A percentile compares a stretch with the other conserved stretches of the same genome.
Evolutionary conservation across 1,140 invertebrate species (phyloP).

Genomic region (Brachionus paranguensis): DNA sequence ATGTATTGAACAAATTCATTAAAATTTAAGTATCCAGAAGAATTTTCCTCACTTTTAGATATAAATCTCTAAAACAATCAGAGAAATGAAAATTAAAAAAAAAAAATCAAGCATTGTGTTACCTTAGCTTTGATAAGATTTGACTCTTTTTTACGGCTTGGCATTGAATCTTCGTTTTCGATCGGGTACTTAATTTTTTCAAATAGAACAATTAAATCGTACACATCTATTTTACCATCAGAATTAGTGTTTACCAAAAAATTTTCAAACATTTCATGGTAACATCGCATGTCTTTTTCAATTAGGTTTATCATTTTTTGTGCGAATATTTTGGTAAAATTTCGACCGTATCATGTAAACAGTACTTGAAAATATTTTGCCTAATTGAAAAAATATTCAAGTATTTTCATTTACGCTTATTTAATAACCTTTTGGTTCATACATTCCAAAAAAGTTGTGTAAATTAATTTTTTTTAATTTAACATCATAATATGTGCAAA

Average conservation of each 20-base stretch:
- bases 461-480: neutral
- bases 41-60: constrained; percentile 3
- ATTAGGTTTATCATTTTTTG: constrained; percentile 6
- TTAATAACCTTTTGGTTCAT: neutral
- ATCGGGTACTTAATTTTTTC: neutral
- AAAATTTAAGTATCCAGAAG: constrained; percentile 18
- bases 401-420: neutral
- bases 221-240: constrained; percentile 31
- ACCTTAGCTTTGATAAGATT: constrained; percentile 1
- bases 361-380: neutral
- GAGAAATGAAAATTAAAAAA: neutral
- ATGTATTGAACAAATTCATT: constrained; percentile 38
- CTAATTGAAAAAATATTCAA: neutral
- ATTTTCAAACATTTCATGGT: constrained; percentile 13
- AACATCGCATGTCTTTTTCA: constrained; percentile 29
- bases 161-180: neutral
- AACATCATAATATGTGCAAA: neutral
- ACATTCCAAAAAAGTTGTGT: neutral
- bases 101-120: neutral
- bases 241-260: constrained; percentile 28
- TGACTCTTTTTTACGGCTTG: neutral
- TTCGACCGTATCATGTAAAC: neutral
- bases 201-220: neutral
- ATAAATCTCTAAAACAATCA: constrained; percentile 24
- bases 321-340: neutral